phyloP scores from a whole-genome alignment of 2,888 invertebrate species.

The Panzeria rudis region DNA sequence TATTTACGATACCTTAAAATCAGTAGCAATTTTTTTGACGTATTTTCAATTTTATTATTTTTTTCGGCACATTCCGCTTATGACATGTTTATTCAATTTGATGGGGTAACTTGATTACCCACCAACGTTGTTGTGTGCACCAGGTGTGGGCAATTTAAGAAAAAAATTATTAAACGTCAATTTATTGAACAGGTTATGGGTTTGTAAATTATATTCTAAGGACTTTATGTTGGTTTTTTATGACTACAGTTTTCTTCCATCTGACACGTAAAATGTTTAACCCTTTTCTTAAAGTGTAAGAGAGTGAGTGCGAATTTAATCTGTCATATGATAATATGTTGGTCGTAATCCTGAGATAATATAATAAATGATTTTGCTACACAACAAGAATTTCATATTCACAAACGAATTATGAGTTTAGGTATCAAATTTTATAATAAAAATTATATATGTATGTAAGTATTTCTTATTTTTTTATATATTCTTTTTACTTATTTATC shows the following conservation, averaged over 20 bases:
- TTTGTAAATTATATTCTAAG: slow-evolving; percentile 67
- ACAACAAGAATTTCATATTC: slow-evolving; percentile 35
- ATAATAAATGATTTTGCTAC: slow-evolving; percentile 60
- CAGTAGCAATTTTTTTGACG: slow-evolving; percentile 39
- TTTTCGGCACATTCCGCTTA: slow-evolving; percentile 33
- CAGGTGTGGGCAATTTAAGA: slow-evolving; percentile 53
- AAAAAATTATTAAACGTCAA: slow-evolving; percentile 43
- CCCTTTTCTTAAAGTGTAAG: slow-evolving; percentile 40
- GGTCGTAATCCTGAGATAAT: slow-evolving; percentile 22
- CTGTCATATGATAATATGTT: slow-evolving; percentile 36
- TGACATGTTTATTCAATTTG: slow-evolving; percentile 67
- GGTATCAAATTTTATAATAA: slow-evolving; percentile 49
- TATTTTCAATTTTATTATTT: slow-evolving; percentile 8
- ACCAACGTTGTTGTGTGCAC: neutral
- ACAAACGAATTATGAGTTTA: slow-evolving; percentile 54
- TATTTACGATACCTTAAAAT: slow-evolving; percentile 50
- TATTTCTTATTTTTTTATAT: neutral
- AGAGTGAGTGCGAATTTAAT: slow-evolving; percentile 18
- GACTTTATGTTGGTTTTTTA: slow-evolving; percentile 64
- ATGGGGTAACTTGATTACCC: slow-evolving; percentile 61
- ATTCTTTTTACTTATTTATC: slow-evolving; percentile 10
- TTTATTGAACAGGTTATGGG: slow-evolving; percentile 68
- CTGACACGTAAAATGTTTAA: slow-evolving; percentile 48
- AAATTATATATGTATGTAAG: neutral
- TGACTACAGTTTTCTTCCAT: slow-evolving; percentile 27